Conservation (phyloP, 35 echinoderm and acorn worm genomes). For the Ptychodera flava region DNA sequence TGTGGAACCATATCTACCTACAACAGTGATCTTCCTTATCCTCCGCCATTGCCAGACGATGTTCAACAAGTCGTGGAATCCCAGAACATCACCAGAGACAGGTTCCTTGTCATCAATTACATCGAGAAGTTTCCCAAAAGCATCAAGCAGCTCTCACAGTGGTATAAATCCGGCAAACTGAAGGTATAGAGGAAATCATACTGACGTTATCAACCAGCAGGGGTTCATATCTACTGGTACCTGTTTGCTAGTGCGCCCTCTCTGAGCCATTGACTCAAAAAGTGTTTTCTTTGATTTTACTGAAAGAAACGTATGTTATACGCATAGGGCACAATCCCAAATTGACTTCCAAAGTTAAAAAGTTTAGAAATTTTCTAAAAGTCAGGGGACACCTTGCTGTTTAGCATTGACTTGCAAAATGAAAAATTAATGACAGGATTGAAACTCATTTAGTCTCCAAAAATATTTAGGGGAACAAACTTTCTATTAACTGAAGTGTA, state of each 20-base stretch:
- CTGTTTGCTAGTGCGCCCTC: neutral
- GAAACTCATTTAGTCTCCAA: too few relatives aligned
- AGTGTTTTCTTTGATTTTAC: neutral
- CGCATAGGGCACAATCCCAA: too few relatives aligned
- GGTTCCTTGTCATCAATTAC: conserved; percentile 91
- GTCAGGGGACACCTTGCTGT: too few relatives aligned
- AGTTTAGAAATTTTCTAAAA: too few relatives aligned
- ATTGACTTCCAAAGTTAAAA: too few relatives aligned
- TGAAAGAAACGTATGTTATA: neutral
- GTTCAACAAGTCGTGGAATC: conserved; percentile 34
- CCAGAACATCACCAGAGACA: conserved; percentile 68
- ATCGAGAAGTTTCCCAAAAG: conserved; percentile 54
- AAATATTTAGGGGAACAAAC: too few relatives aligned
- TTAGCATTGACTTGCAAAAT: too few relatives aligned
- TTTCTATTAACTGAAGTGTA: too few relatives aligned
- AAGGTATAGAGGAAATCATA: conserved; percentile 49
- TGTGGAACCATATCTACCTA: conserved; percentile 95
- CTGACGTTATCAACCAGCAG: neutral
- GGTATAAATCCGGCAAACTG: conserved; percentile 59
- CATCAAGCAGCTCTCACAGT: conserved; percentile 44
- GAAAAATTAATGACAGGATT: too few relatives aligned
- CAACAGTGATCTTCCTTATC: conserved; percentile 74
- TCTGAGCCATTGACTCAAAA: neutral
- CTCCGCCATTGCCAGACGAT: conserved; percentile 68
- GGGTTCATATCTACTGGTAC: neutral